phyloP scores from a whole-genome alignment of 1,140 invertebrate genomes.

The Zaprionus inermis region DNA sequence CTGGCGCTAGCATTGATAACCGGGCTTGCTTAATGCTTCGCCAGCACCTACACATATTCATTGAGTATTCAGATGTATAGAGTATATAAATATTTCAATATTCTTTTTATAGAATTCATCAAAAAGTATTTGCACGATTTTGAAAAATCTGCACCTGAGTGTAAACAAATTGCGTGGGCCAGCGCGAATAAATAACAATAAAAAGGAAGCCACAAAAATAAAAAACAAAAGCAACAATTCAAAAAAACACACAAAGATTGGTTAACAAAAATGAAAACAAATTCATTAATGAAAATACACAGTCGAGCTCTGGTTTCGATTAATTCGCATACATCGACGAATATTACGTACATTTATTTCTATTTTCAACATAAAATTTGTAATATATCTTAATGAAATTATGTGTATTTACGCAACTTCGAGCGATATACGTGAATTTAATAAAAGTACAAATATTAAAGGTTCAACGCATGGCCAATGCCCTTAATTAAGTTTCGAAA shows the following conservation, averaged over 20 bases:
- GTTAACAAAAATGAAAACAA: neutral
- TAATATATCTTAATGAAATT: neutral
- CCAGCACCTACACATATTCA: too few relatives aligned
- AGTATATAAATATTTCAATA: neutral
- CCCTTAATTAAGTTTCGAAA: too few relatives aligned
- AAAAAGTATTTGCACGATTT: neutral
- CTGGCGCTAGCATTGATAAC: conserved; percentile 64
- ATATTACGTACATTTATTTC: neutral
- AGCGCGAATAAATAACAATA: neutral
- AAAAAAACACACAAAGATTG: neutral
- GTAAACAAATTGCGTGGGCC: neutral
- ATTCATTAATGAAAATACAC: neutral
- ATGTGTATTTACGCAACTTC: neutral
- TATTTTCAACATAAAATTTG: neutral
- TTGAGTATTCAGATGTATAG: too few relatives aligned
- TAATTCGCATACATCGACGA: neutral
- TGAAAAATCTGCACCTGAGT: neutral
- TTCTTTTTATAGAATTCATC: neutral
- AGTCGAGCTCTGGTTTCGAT: neutral
- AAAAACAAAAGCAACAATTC: neutral
- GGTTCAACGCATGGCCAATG: too few relatives aligned
- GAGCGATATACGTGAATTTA: neutral
- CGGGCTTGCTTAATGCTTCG: conserved; percentile 20
- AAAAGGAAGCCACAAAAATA: conserved; percentile 4
- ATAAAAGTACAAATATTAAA: too few relatives aligned